A percentile compares a stretch with the other conserved stretches of the same genome.
These are phyloP conservation scores for Myotis myotis DNA, from an alignment of 2,797 vertebrate genomes.

Conservation along the genomic window DNA sequence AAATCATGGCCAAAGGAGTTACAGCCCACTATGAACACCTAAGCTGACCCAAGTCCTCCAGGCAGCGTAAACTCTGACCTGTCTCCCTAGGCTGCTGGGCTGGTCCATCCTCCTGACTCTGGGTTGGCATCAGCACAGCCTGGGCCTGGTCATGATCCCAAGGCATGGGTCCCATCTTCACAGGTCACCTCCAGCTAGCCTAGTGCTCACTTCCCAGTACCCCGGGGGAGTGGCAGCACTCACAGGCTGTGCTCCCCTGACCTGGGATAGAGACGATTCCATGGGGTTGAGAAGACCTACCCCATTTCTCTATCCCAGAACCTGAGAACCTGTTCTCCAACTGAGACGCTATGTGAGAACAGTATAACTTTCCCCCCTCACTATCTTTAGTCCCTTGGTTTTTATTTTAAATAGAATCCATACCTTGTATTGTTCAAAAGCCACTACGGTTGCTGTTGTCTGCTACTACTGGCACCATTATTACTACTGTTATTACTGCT, in stretches of 20 bases:
- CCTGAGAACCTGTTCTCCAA: neutral
- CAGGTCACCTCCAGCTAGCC: neutral
- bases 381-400: neutral
- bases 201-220: neutral
- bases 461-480: too few species aligned
- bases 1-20: neutral
- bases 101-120: neutral
- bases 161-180: neutral
- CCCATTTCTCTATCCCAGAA: neutral
- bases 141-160: neutral
- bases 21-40: neutral
- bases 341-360: neutral
- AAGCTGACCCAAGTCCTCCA: neutral
- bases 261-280: fast-evolving
- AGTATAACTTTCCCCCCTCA: neutral
- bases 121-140: neutral
- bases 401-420: neutral
- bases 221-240: too few species aligned
- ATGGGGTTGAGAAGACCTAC: neutral
- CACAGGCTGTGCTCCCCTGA: neutral
- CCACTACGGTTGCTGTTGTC: neutral
- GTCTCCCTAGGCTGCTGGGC: neutral
- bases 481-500: neutral
- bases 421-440: neutral
- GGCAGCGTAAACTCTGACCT: neutral